These are phyloP conservation scores for Spisula subtruncata DNA, from an alignment of 2,888 invertebrate species.

Conservation along the genomic window DNA sequence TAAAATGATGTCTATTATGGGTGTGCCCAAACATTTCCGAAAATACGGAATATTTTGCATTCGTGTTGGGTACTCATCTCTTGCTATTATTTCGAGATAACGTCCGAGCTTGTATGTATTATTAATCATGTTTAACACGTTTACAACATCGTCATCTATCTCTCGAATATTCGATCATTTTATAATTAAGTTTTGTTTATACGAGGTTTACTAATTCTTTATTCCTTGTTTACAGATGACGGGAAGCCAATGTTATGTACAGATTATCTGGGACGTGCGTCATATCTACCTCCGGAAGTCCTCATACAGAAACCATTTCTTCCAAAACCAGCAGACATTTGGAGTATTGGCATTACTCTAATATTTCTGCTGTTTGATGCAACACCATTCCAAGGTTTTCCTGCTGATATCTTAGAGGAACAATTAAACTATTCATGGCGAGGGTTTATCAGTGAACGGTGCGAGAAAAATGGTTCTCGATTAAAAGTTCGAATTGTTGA, in stretches of 20 bases:
- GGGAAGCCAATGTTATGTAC: slow-evolving; percentile 66
- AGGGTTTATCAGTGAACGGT: slow-evolving; percentile 33
- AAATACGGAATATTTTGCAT: too few relatives aligned
- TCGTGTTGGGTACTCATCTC: too few relatives aligned
- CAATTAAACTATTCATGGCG: slow-evolving; percentile 57
- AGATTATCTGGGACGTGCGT: slow-evolving; percentile 71
- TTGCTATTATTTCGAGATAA: too few relatives aligned
- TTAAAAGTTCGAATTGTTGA: slow-evolving; percentile 28
- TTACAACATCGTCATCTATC: too few relatives aligned
- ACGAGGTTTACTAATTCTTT: too few relatives aligned
- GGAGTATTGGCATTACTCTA: slow-evolving; percentile 72
- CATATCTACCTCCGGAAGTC: slow-evolving; percentile 69
- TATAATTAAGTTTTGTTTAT: too few relatives aligned
- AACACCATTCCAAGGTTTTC: slow-evolving; percentile 62
- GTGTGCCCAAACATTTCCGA: too few relatives aligned
- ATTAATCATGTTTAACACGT: too few relatives aligned
- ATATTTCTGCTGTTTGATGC: slow-evolving; percentile 61
- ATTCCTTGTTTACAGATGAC: slow-evolving; percentile 37
- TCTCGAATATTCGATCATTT: too few relatives aligned
- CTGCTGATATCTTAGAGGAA: slow-evolving; percentile 51
- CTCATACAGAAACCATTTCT: slow-evolving; percentile 64
- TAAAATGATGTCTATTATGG: too few relatives aligned
- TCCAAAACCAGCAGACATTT: slow-evolving; percentile 71
- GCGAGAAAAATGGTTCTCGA: background rate
- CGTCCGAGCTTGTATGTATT: too few relatives aligned